Evolutionary conservation across 2,113 vertebrate genomes (phyloP).

Genomic region (Himantopus leucocephalus): DNA sequence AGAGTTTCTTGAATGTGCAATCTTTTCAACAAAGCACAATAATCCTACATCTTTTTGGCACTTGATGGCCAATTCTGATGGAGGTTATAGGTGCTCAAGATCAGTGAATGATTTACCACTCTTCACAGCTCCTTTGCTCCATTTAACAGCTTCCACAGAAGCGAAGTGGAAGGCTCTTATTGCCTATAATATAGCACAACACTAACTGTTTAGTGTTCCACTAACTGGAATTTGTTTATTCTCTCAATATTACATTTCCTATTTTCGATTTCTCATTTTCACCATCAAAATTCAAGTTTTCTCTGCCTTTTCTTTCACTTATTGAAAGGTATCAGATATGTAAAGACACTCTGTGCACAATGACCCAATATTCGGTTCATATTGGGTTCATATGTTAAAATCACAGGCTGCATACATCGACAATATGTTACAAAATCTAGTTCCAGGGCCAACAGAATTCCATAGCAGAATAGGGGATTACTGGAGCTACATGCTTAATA

Average conservation of each 20-base stretch:
- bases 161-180: not conserved
- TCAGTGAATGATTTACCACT: not conserved
- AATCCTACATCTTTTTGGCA: not conserved
- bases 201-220: not conserved
- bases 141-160: not conserved
- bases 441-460: not conserved
- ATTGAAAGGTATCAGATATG: not conserved
- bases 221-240: not conserved
- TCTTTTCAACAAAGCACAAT: not conserved
- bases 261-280: not conserved
- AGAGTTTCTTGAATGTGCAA: not conserved
- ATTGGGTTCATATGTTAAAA: not conserved
- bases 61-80: not conserved
- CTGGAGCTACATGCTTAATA: not conserved
- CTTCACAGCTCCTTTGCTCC: not conserved
- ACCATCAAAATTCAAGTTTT: not conserved
- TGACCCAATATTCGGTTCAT: not conserved
- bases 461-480: not conserved
- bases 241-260: not conserved
- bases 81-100: not conserved
- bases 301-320: not conserved
- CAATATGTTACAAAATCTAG: not conserved
- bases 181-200: not conserved
- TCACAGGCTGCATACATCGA: not conserved
- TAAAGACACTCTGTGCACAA: not conserved